These are phyloP conservation scores for Drosophila kuntzei DNA, from an alignment of 2,888 invertebrate genomes.

Conservation along the genomic window DNA sequence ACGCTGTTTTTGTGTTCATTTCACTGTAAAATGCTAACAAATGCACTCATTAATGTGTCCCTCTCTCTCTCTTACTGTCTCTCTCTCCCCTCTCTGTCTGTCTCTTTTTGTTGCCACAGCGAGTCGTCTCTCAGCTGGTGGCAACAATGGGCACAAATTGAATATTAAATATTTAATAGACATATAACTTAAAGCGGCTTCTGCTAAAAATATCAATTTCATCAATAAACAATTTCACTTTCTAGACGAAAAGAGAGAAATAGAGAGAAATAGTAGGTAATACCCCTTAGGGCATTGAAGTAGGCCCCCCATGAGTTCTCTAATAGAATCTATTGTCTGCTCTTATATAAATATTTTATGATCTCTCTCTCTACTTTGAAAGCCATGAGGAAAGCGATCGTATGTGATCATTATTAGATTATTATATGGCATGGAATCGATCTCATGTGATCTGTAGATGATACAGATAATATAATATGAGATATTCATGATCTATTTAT, in stretches of 20 bases:
- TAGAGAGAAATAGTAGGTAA: background rate
- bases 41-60: conserved; percentile 58
- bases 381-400: background rate
- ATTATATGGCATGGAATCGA: background rate
- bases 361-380: background rate
- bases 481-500: background rate
- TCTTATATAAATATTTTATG: background rate
- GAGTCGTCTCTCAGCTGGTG: conserved; percentile 31
- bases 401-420: background rate
- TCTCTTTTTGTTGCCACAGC: conserved; percentile 14
- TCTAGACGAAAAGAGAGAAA: background rate
- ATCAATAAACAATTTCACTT: conserved; percentile 25
- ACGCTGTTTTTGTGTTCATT: conserved; percentile 57
- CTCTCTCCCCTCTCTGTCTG: background rate
- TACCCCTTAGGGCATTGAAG: background rate
- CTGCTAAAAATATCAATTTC: conserved; percentile 15
- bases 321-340: background rate
- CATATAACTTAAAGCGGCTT: conserved; percentile 5
- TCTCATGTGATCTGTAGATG: background rate
- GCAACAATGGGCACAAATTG: conserved; percentile 48
- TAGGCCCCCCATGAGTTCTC: conserved; percentile 15
- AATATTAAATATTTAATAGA: conserved; percentile 17
- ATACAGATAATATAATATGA: background rate
- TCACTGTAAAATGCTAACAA: conserved; percentile 69
- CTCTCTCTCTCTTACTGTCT: conserved; percentile 1